Percentiles rank a stretch among this genome's conserved stretches.
These are phyloP conservation scores for Crossaster papposus DNA, from an alignment of 53 echinoderm and acorn worm species.

Conservation along the genomic window DNA sequence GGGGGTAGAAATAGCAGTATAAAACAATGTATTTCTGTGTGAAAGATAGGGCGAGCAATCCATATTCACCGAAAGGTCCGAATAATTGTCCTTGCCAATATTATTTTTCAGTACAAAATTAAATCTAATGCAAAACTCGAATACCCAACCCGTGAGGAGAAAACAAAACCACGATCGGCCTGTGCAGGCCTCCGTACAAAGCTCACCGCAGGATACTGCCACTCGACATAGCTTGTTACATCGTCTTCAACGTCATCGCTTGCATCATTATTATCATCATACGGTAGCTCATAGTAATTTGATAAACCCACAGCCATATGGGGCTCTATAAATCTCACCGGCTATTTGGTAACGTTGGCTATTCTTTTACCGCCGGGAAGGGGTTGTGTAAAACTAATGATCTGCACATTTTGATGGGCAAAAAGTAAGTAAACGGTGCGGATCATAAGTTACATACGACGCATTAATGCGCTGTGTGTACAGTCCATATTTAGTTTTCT, in stretches of 20 bases:
- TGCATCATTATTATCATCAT: slow-evolving; percentile 44
- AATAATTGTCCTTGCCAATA: too few species aligned
- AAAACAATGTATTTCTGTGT: too few species aligned
- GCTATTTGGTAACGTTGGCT: background rate
- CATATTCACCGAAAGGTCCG: too few species aligned
- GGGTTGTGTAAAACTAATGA: background rate
- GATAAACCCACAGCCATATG: slow-evolving; percentile 41
- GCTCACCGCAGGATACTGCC: background rate
- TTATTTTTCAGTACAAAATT: too few species aligned
- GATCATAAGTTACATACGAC: too few species aligned
- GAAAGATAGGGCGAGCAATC: too few species aligned
- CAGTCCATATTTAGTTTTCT: too few species aligned
- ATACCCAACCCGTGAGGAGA: background rate
- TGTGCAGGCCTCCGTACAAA: background rate
- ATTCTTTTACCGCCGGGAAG: slow-evolving; percentile 21
- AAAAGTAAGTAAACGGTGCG: background rate
- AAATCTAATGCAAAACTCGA: background rate
- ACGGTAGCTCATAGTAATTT: slow-evolving; percentile 47
- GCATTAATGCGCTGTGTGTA: too few species aligned
- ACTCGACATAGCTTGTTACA: background rate
- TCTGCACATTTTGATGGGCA: background rate
- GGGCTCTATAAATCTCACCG: slow-evolving; percentile 15
- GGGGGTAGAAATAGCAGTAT: too few species aligned
- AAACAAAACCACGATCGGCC: background rate
- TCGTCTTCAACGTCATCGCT: background rate